These are phyloP conservation scores for Otolemur crassicaudatus DNA, from an alignment of 2,797 vertebrate genomes.

Conservation along the genomic window DNA sequence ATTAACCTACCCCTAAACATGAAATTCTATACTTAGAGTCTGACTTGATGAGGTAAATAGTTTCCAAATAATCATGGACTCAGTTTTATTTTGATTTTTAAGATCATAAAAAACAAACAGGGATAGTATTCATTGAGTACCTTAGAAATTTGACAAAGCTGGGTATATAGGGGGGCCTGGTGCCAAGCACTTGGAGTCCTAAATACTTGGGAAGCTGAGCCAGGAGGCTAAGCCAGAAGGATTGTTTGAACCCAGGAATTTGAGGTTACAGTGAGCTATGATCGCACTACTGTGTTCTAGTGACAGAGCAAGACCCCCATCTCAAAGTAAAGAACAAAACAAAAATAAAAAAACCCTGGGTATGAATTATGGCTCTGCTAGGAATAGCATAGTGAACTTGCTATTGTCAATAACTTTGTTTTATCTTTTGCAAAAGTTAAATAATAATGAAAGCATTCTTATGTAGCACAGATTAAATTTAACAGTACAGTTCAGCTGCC, in stretches of 20 bases:
- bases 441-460: background rate
- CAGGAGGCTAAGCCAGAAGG: too few species aligned
- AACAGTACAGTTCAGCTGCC: background rate
- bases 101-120: background rate
- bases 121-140: background rate
- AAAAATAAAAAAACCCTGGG: rapidly evolving
- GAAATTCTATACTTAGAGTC: background rate
- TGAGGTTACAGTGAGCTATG: background rate
- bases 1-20: background rate
- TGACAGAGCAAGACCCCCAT: background rate
- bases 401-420: background rate
- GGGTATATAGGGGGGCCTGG: background rate
- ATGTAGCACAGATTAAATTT: background rate
- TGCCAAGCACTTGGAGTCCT: background rate
- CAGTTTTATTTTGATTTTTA: background rate
- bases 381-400: background rate
- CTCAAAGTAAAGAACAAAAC: background rate
- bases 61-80: background rate
- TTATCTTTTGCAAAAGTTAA: background rate
- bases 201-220: background rate
- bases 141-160: background rate
- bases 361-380: background rate
- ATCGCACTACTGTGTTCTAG: background rate
- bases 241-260: background rate
- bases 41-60: background rate